phyloP scores from a whole-genome alignment of 2,888 invertebrate species.

The Netelia virgata region DNA sequence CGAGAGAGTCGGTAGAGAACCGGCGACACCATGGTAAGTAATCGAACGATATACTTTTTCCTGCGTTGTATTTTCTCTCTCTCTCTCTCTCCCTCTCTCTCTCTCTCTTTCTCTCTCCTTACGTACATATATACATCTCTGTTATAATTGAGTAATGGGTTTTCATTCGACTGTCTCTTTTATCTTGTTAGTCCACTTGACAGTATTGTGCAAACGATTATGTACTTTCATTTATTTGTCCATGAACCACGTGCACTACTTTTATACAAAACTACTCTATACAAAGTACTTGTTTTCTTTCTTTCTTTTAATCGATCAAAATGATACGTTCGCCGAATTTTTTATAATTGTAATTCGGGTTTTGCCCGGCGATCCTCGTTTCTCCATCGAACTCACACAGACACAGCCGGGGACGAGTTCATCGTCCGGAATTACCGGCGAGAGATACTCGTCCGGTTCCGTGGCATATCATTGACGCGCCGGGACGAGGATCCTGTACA shows the following conservation, averaged over 20 bases:
- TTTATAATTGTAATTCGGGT: background rate
- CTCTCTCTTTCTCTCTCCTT: background rate
- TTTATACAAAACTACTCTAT: background rate
- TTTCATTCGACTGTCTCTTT: constrained; percentile 14
- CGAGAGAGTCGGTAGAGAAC: constrained; percentile 18
- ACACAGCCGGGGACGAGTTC: constrained; percentile 23
- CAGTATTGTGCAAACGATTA: background rate
- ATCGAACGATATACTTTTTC: background rate
- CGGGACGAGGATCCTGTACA: constrained; percentile 45
- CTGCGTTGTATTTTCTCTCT: background rate
- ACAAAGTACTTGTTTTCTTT: background rate
- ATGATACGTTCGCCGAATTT: background rate
- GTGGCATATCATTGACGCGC: constrained; percentile 54
- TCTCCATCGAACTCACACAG: background rate
- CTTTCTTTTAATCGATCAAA: background rate
- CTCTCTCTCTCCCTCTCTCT: background rate
- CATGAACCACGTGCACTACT: background rate
- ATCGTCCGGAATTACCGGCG: constrained; percentile 64
- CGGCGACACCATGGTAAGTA: constrained; percentile 38
- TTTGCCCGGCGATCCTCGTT: background rate
- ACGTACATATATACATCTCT: constrained; percentile 3
- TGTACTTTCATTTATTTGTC: constrained; percentile 16
- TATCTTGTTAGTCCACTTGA: constrained; percentile 25
- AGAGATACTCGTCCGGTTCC: constrained; percentile 30
- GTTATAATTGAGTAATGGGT: constrained; percentile 32